Percentiles rank a stretch among this genome's conserved stretches.
Conservation (phyloP, 2,797 vertebrate species). For the Pangasius mekongensis region DNA sequence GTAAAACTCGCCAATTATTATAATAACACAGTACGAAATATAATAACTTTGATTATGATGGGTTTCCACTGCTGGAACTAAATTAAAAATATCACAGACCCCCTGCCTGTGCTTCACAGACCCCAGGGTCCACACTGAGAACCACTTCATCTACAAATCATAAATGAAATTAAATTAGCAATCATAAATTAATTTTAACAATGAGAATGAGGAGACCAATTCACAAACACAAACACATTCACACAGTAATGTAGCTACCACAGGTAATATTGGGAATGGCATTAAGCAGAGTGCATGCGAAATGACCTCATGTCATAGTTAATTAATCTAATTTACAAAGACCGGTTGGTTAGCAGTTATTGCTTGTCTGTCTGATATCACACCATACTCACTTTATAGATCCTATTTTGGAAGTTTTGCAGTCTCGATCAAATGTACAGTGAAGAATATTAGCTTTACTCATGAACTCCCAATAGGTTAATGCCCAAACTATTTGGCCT, state of each 20-base stretch:
- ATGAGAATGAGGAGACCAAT: neutral
- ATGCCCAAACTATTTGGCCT: neutral
- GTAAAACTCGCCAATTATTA: neutral
- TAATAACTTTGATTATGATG: neutral
- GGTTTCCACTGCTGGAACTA: neutral
- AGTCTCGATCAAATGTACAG: neutral
- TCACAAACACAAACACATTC: neutral
- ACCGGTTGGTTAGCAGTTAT: neutral
- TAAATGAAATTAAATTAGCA: conserved; percentile 17
- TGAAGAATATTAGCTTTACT: neutral
- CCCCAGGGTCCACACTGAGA: neutral
- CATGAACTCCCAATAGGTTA: neutral
- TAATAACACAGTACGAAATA: neutral
- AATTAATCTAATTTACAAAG: neutral
- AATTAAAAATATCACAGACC: neutral
- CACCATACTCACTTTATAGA: neutral
- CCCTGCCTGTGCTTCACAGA: neutral
- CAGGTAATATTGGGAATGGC: no score
- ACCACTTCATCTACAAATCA: neutral
- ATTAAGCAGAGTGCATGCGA: neutral
- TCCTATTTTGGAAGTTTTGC: neutral
- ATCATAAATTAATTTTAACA: neutral
- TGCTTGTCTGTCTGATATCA: neutral
- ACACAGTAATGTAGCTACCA: neutral
- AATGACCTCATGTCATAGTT: neutral